Base-by-base conservation (phyloP, 2,888 invertebrate genomes). In the Tipula helvola region DNA sequence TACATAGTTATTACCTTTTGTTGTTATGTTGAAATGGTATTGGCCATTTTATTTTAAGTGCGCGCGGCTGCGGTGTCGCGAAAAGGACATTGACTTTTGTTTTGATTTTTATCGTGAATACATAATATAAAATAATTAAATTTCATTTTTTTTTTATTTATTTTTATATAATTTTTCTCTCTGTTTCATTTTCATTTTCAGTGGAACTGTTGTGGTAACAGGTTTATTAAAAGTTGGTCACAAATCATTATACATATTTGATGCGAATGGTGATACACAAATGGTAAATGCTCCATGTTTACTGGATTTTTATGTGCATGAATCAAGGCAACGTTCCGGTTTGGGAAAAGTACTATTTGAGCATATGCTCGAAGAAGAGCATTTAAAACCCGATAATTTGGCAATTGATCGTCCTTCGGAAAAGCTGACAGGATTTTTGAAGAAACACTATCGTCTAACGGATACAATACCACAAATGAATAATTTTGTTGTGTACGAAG, bases 371-470 rank as follows among this genome's bases (percentile, higher is more conserved):
- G 91, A 96, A 94, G 95, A 95, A 88, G 94, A 95, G 91, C 92
- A 94, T 86, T 92, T 95, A 84, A 91, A 92, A 86, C 95, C 96
- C 0, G 92, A 94, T 3, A 95, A 96, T 90, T 92, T 98, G 89
- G 98, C 99, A 0, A 96, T 99, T 88, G 99, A 99, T 91, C 94
- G 97, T 71, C 99, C 99, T 0, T 98, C 98, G 0, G 94, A 95
- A 86, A 98, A 98, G 91, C 95, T 98, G 89, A 92, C 97, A 88
- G 94, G 94, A 44, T 99, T 99, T 91, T 92, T 99, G 28, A 92
- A 93, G 71, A 97, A 97, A 90, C 96, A 98, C 91, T 99, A 97
- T 91, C 93, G 93, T 18, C 90, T 93, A 71, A 90, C 91, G 71
- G 90, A 90, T 87, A 94, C 95, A 18, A 94, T 97, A 88, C 95